phyloP scores from a whole-genome alignment of 92 coral and sea anemone genomes.

The Siderastrea radians region DNA sequence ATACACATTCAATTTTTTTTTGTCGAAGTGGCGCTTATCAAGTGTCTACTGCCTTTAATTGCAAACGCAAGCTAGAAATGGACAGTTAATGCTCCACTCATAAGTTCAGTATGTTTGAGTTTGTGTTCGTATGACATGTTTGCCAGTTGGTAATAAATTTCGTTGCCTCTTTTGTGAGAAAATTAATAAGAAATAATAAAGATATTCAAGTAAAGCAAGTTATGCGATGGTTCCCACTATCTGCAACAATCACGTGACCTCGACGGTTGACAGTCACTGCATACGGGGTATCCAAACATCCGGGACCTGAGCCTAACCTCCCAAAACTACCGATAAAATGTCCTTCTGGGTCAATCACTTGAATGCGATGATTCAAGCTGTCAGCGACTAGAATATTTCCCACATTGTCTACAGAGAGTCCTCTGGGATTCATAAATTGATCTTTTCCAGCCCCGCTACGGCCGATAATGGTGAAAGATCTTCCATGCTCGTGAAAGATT shows the following conservation, averaged over 20 bases:
- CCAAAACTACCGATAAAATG: constrained; percentile 83
- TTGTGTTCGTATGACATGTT: too few species aligned
- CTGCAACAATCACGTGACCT: constrained; percentile 93
- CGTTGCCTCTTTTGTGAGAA: not conserved
- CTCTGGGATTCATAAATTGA: constrained; percentile 83
- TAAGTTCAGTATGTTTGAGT: too few species aligned
- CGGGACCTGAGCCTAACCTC: constrained; percentile 92
- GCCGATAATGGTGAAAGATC: constrained; percentile 75
- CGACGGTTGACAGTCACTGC: constrained; percentile 88
- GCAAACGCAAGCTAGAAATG: too few species aligned
- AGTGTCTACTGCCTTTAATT: too few species aligned
- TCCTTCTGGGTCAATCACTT: constrained; percentile 82
- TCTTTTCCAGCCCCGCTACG: constrained; percentile 87
- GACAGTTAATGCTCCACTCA: too few species aligned
- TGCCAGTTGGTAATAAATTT: too few species aligned
- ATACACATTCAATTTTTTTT: too few species aligned
- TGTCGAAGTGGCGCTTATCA: too few species aligned
- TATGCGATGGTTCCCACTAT: constrained; percentile 91
- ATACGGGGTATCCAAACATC: constrained; percentile 92
- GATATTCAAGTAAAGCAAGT: constrained; percentile 68
- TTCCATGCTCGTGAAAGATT: constrained; percentile 76
- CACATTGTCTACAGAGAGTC: constrained; percentile 78
- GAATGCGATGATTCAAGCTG: constrained; percentile 90
- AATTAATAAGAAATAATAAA: too few species aligned
- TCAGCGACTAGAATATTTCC: constrained; percentile 90